A percentile compares a stretch with the other conserved stretches of the same genome.
phyloP scores from a whole-genome alignment of 2,113 vertebrate genomes.

The Centropristis striata region DNA sequence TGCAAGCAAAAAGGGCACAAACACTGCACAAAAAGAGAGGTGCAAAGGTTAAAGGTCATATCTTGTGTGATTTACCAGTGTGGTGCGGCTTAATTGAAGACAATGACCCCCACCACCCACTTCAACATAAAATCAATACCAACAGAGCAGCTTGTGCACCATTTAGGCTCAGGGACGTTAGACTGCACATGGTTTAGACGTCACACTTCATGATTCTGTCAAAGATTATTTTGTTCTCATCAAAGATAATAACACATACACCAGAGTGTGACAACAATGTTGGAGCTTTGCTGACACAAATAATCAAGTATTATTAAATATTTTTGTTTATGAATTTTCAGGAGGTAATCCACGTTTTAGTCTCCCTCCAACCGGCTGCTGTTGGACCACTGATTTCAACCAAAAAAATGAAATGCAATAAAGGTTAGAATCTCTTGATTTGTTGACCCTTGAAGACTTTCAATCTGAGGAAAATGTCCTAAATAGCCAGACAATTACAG shows the following conservation, averaged over 20 bases:
- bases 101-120: constrained; percentile 53
- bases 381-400: background rate
- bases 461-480: constrained; percentile 24
- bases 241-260: background rate
- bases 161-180: constrained; percentile 8
- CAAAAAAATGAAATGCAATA: constrained; percentile 22
- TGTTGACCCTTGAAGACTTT: constrained; percentile 42
- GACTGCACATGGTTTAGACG: constrained; percentile 14
- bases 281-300: background rate
- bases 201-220: background rate
- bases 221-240: background rate
- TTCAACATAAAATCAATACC: constrained; percentile 75
- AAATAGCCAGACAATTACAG: constrained; percentile 46
- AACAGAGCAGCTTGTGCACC: constrained; percentile 35
- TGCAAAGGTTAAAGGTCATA: constrained; percentile 57
- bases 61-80: constrained; percentile 55
- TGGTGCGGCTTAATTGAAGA: constrained; percentile 57
- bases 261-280: no score
- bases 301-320: background rate
- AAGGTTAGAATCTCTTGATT: constrained; percentile 49
- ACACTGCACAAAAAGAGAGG: background rate
- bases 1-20: background rate
- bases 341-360: background rate
- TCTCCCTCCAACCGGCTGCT: background rate
- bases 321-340: background rate